Conservation (phyloP, 2,888 invertebrate genomes). For the Alloscopus bannaensis region DNA sequence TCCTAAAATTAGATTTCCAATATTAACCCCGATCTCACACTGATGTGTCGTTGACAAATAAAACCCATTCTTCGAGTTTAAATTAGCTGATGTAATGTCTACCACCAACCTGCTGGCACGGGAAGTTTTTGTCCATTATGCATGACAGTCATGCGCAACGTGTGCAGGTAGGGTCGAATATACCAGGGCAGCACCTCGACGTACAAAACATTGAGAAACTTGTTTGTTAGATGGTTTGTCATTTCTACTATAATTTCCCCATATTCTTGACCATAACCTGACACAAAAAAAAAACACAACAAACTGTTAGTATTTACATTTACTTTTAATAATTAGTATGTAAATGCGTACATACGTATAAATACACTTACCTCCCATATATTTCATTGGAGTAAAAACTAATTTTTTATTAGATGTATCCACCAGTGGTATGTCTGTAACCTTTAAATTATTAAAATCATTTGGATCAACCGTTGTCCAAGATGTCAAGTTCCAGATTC, state of each 20-base stretch:
- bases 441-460: slow-evolving; percentile 64
- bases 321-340: neutral
- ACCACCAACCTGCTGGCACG: slow-evolving; percentile 44
- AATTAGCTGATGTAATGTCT: neutral
- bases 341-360: no score
- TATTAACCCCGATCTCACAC: neutral
- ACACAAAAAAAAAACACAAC: slow-evolving; percentile 44
- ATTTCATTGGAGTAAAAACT: slow-evolving; percentile 76
- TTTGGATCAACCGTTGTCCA: slow-evolving; percentile 63
- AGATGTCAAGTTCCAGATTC: slow-evolving; percentile 75
- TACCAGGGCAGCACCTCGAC: slow-evolving; percentile 93
- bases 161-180: slow-evolving; percentile 92
- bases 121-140: slow-evolving; percentile 43
- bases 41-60: neutral
- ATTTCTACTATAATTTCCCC: slow-evolving; percentile 84
- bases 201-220: slow-evolving; percentile 83
- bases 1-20: slow-evolving; percentile 49
- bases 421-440: slow-evolving; percentile 61
- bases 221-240: slow-evolving; percentile 70
- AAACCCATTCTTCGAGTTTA: no score
- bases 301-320: neutral
- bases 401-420: slow-evolving; percentile 34
- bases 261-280: slow-evolving; percentile 92
- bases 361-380: slow-evolving; percentile 79
- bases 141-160: slow-evolving; percentile 66